Conservation (phyloP, 2,797 vertebrate genomes). For the Acanthornis magna region DNA sequence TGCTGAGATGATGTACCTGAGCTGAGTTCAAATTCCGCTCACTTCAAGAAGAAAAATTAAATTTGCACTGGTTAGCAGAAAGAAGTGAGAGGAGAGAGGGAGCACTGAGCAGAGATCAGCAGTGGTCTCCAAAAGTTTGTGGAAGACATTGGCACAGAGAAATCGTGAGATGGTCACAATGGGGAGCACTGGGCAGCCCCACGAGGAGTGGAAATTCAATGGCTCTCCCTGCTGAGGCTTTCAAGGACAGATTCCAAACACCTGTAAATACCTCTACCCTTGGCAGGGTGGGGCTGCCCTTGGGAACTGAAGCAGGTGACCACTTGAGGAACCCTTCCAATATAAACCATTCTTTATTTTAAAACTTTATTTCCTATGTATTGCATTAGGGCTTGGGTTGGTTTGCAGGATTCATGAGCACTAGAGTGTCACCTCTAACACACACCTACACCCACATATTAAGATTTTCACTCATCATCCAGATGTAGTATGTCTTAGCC, state of each 20-base stretch:
- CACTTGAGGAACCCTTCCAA: background rate
- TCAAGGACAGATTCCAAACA: background rate
- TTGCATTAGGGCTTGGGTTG: background rate
- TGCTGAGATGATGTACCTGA: background rate
- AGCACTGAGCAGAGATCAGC: background rate
- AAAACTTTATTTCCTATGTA: background rate
- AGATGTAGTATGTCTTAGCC: background rate
- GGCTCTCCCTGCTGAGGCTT: background rate
- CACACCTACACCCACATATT: background rate
- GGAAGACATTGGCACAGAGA: background rate
- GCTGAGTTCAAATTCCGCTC: background rate
- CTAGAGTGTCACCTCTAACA: background rate
- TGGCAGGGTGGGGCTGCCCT: too few species aligned
- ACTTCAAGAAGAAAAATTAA: background rate
- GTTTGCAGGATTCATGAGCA: background rate
- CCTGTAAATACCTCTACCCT: too few species aligned
- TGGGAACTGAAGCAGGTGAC: too few species aligned
- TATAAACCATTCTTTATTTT: background rate
- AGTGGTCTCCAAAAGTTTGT: background rate
- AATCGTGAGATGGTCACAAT: accelerated
- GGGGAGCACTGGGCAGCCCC: background rate
- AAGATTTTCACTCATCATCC: background rate
- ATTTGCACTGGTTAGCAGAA: background rate
- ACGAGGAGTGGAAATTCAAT: background rate
- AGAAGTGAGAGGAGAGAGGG: background rate